These are phyloP conservation scores for Rhegmatorhina hoffmannsi DNA, from an alignment of 2,113 vertebrate species.

Conservation along the genomic window DNA sequence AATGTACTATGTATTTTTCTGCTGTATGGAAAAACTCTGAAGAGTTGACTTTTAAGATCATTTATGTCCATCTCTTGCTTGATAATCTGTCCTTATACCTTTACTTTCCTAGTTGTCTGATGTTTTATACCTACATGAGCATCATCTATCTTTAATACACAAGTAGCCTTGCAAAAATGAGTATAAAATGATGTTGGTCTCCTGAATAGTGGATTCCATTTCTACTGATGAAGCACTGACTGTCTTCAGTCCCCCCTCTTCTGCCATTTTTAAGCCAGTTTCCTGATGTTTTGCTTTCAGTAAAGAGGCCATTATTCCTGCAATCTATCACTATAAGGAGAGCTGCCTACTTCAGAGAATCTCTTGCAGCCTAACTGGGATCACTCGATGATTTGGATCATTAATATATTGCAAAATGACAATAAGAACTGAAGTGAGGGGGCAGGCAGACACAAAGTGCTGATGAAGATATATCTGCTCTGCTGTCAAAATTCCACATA, in stretches of 20 bases:
- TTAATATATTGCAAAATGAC: conserved; percentile 67
- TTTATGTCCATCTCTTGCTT: not conserved
- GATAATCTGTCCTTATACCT: not conserved
- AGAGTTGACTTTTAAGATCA: not conserved
- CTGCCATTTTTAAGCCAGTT: conserved; percentile 32
- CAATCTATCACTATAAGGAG: conserved; percentile 54
- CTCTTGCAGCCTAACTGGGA: conserved; percentile 43
- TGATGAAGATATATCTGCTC: conserved; percentile 64
- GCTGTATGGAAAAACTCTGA: not conserved
- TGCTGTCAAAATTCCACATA: conserved; percentile 37
- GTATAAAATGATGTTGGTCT: not conserved
- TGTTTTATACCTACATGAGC: not conserved
- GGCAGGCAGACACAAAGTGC: conserved; percentile 43
- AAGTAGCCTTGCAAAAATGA: not conserved
- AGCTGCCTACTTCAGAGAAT: conserved; percentile 50
- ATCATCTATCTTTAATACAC: not conserved
- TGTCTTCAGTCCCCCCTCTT: not conserved
- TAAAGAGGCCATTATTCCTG: conserved; percentile 32
- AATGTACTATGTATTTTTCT: not conserved
- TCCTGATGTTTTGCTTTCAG: conserved; percentile 41
- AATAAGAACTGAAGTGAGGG: conserved; percentile 53
- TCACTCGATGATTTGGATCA: conserved; percentile 52
- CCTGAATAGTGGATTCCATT: not conserved
- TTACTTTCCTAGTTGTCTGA: not conserved
- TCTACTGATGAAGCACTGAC: not conserved